Evolutionary conservation across 2,888 invertebrate species (phyloP).

Genomic region (Meiosimyza platycephala): DNA sequence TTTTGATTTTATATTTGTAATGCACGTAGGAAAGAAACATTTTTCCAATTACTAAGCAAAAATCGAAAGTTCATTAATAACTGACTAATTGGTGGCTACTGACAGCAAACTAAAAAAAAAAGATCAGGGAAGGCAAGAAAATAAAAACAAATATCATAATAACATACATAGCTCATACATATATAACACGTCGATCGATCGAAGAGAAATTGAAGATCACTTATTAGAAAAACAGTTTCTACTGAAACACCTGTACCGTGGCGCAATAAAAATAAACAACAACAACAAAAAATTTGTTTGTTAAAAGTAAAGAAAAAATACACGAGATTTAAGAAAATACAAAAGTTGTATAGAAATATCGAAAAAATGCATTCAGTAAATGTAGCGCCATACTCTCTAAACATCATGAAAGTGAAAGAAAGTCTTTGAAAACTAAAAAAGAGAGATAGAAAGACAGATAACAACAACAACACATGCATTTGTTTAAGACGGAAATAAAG

Average conservation of each 20-base stretch:
- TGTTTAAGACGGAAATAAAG: neutral
- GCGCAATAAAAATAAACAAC: neutral
- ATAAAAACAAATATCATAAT: constrained; percentile 1
- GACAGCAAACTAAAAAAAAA: neutral
- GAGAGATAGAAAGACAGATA: neutral
- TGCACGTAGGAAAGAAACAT: neutral
- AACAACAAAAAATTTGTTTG: neutral
- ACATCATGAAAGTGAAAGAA: constrained; percentile 22
- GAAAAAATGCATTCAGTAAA: constrained; percentile 2
- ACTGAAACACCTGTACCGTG: too few species aligned
- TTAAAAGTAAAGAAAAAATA: neutral
- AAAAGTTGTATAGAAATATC: neutral
- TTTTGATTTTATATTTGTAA: too few species aligned
- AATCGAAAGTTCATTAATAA: constrained; percentile 24
- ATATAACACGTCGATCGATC: neutral
- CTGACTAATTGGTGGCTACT: neutral
- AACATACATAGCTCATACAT: constrained; percentile 4
- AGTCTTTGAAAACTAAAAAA: neutral
- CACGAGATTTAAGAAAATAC: constrained; percentile 3
- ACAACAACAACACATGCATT: neutral
- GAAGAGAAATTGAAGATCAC: constrained; percentile 21
- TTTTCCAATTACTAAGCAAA: neutral
- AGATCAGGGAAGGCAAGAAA: neutral
- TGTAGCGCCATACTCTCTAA: too few species aligned
- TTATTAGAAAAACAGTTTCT: constrained; percentile 1